A percentile compares a stretch with the other conserved stretches of the same genome.
Evolutionary conservation across 2,113 vertebrate species (phyloP).

Genomic region (Tetrao urogallus): DNA sequence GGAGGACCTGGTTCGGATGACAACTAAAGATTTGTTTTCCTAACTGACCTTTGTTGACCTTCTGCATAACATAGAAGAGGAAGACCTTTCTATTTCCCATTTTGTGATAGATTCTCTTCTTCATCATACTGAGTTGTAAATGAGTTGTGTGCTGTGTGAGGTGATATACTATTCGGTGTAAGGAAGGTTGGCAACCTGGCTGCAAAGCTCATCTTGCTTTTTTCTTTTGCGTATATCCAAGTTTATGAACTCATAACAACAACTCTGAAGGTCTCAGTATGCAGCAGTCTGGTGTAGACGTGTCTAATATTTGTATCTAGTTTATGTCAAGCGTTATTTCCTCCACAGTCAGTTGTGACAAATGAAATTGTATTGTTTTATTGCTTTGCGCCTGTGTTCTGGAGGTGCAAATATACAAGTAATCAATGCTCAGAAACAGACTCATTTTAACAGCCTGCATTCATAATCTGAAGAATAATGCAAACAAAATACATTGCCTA

Average conservation of each 20-base stretch:
- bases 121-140: not conserved
- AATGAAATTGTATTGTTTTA: not conserved
- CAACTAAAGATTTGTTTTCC: not conserved
- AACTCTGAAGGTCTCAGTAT: not conserved
- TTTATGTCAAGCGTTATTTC: conserved; percentile 6
- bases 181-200: not conserved
- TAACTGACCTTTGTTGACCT: not conserved
- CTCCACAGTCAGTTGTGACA: not conserved
- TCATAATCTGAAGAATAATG: not conserved
- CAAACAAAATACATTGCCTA: not conserved
- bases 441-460: not conserved
- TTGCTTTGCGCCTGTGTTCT: not conserved
- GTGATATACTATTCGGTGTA: not conserved
- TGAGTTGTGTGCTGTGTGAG: not conserved
- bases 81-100: not conserved
- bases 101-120: not conserved
- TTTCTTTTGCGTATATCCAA: not conserved
- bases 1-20: not conserved
- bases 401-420: not conserved
- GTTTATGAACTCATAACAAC: not conserved
- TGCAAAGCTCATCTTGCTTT: not conserved
- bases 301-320: not conserved
- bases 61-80: not conserved
- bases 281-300: not conserved
- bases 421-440: not conserved